Conservation (phyloP, 1,140 invertebrate genomes). For the Harlomillsia oculata region DNA sequence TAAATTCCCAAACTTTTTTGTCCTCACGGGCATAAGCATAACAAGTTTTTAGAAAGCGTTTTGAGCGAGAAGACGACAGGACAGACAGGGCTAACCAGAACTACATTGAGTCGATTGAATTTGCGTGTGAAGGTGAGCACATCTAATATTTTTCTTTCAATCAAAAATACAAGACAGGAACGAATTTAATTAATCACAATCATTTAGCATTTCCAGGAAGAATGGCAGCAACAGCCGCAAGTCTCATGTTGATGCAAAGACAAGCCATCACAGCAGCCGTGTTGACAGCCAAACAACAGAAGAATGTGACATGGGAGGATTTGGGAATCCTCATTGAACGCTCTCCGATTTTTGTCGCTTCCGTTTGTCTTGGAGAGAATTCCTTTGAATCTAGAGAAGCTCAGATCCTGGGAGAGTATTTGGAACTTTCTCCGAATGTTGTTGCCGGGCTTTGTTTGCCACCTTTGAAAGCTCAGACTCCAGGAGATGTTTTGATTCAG, state of each 20-base stretch:
- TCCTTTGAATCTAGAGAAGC: constrained; percentile 21
- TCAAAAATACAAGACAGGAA: no score
- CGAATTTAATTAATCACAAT: no score
- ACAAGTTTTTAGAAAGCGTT: no score
- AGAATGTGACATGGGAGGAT: constrained; percentile 37
- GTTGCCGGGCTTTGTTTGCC: constrained; percentile 25
- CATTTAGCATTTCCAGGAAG: no score
- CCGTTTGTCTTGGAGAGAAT: constrained; percentile 39
- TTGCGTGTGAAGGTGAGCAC: no score
- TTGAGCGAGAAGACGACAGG: no score
- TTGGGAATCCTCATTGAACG: constrained; percentile 35
- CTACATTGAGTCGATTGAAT: no score
- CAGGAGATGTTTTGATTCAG: constrained; percentile 16
- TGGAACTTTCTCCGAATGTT: background rate
- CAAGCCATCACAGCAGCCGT: background rate
- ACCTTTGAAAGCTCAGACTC: constrained; percentile 30
- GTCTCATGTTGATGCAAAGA: background rate
- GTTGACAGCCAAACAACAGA: constrained; percentile 13
- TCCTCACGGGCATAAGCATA: no score
- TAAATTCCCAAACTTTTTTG: no score
- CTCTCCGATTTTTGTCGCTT: constrained; percentile 38
- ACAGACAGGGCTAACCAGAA: no score
- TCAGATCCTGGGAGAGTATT: constrained; percentile 26
- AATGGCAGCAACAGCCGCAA: background rate
- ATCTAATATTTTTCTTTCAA: no score